A percentile compares a stretch with the other conserved stretches of the same genome.
These are phyloP conservation scores for Corapipo altera DNA, from an alignment of 2,113 vertebrate genomes.

Conservation along the genomic window DNA sequence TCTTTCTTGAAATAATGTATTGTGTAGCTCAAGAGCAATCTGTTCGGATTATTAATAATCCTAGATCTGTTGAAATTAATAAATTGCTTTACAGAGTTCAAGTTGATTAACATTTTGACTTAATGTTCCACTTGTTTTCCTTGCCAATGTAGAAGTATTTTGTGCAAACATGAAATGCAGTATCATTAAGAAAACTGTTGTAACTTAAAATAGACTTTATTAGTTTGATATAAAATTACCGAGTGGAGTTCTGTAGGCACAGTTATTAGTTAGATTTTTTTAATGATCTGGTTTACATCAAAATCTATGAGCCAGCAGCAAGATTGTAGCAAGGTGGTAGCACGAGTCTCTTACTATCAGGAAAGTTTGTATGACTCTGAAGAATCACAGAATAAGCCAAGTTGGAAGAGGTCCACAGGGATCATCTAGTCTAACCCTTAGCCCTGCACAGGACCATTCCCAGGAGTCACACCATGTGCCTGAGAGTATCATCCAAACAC, in stretches of 20 bases:
- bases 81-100: neutral
- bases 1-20: neutral
- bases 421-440: neutral
- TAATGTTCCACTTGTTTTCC: neutral
- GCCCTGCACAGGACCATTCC: neutral
- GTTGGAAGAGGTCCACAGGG: neutral
- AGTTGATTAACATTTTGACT: neutral
- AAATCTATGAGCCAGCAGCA: neutral
- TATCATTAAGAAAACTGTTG: neutral
- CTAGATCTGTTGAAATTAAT: neutral
- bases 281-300: neutral
- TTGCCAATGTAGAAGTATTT: neutral
- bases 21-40: neutral
- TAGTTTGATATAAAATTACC: neutral
- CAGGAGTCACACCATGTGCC: neutral
- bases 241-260: neutral
- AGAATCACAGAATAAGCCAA: neutral
- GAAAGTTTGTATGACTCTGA: neutral
- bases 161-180: neutral
- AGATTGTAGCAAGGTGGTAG: neutral
- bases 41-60: neutral
- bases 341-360: rapidly evolving
- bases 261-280: neutral
- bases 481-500: neutral
- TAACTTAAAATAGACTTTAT: neutral